These are phyloP conservation scores for Alouatta palliata DNA, from an alignment of 2,113 vertebrate species.

Conservation along the genomic window DNA sequence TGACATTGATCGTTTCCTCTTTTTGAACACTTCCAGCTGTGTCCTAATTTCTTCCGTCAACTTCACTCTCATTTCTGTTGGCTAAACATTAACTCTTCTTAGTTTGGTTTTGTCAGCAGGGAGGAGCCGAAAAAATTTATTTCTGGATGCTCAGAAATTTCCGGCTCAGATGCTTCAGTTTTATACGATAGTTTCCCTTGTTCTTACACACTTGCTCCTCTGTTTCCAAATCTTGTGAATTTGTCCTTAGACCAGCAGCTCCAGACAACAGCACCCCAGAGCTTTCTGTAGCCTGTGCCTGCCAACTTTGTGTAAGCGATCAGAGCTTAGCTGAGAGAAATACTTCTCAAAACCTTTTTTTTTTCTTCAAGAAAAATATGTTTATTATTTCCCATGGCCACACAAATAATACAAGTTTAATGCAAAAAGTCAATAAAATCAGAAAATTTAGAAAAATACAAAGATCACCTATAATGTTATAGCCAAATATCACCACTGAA, in stretches of 20 bases:
- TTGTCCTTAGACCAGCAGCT: background rate
- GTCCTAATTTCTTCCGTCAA: background rate
- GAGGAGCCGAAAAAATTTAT: background rate
- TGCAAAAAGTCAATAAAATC: background rate
- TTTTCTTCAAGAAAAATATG: background rate
- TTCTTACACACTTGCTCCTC: background rate
- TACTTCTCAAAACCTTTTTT: background rate
- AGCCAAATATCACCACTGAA: background rate
- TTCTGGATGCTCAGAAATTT: background rate
- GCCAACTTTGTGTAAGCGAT: background rate
- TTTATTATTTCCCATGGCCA: background rate
- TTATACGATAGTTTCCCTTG: fast-evolving
- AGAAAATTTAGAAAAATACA: background rate
- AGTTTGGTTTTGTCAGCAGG: background rate
- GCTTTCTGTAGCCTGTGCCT: background rate
- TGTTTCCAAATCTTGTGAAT: background rate
- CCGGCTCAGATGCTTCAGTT: no score
- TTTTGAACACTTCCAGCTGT: no score
- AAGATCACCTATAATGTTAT: background rate
- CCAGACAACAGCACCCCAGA: background rate
- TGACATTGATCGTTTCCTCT: background rate
- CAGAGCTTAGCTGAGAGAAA: background rate
- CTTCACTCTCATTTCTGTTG: background rate
- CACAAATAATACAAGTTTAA: background rate
- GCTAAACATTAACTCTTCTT: background rate